Percentiles rank a stretch among this genome's conserved stretches.
Conservation (phyloP, 2,113 vertebrate species). For the Daubentonia madagascariensis region DNA sequence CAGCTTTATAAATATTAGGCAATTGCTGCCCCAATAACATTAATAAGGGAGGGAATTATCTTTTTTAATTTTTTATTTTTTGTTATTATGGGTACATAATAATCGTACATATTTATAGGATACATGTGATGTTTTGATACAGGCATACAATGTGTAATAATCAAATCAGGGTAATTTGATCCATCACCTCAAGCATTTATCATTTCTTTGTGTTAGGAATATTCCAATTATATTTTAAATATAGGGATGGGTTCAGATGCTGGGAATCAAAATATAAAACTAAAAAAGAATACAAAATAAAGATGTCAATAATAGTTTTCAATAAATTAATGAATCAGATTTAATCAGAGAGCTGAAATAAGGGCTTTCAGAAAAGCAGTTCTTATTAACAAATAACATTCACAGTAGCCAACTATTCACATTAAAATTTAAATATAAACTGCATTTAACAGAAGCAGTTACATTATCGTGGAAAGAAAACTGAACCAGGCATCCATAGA, state of each 20-base stretch:
- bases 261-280: neutral
- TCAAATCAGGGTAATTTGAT: too few relatives aligned
- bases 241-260: neutral
- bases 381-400: neutral
- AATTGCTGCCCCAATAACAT: neutral
- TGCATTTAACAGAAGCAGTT: neutral
- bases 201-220: too few relatives aligned
- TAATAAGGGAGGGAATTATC: neutral
- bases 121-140: too few relatives aligned
- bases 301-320: neutral
- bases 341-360: neutral
- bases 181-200: too few relatives aligned
- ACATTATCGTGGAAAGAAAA: neutral
- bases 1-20: neutral
- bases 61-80: too few relatives aligned
- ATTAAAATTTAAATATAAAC: neutral
- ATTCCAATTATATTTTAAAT: too few relatives aligned
- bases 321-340: neutral
- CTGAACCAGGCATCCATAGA: neutral
- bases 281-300: neutral
- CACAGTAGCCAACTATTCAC: neutral
- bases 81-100: too few relatives aligned
- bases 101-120: too few relatives aligned
- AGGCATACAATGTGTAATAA: too few relatives aligned
- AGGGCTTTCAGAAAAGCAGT: neutral